Percentiles rank a stretch among this genome's conserved stretches.
Conservation (phyloP, 2,797 vertebrate genomes). For the Sebastes minor region DNA sequence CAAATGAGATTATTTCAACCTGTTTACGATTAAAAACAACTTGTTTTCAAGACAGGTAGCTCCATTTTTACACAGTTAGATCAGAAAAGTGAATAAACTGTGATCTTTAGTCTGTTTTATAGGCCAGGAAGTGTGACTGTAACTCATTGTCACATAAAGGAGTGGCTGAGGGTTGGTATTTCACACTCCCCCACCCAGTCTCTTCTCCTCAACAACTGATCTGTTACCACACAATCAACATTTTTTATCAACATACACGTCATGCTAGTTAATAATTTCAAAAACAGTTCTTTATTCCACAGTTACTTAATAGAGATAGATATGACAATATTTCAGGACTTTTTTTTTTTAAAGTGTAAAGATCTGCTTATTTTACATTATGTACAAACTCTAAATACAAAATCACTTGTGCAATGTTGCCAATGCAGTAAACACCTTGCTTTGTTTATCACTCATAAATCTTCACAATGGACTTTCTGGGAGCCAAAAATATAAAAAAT, state of each 20-base stretch:
- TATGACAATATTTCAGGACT: not conserved
- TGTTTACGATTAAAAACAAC: not conserved
- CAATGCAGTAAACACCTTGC: not conserved
- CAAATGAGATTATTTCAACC: not conserved
- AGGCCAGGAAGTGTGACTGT: not conserved
- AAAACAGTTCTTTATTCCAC: conserved; percentile 52
- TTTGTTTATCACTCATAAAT: conserved; percentile 7
- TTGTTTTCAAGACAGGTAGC: not conserved
- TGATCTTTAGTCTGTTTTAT: not conserved
- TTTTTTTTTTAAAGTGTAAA: not conserved
- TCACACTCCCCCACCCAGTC: not conserved
- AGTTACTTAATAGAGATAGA: not conserved
- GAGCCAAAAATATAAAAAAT: not conserved
- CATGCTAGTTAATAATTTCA: not conserved
- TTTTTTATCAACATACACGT: not conserved
- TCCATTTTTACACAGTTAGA: not conserved
- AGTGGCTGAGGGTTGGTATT: conserved; percentile 25
- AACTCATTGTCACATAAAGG: conserved; percentile 13
- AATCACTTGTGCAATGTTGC: conserved; percentile 29
- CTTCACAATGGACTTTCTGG: not conserved
- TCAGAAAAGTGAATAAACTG: not conserved
- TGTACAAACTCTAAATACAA: conserved; percentile 39
- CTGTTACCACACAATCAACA: not conserved
- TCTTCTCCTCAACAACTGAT: not conserved
- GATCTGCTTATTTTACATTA: conserved; percentile 37